Evolutionary conservation across 2,113 vertebrate species (phyloP).

Genomic region (Nannobrachium achirus): DNA sequence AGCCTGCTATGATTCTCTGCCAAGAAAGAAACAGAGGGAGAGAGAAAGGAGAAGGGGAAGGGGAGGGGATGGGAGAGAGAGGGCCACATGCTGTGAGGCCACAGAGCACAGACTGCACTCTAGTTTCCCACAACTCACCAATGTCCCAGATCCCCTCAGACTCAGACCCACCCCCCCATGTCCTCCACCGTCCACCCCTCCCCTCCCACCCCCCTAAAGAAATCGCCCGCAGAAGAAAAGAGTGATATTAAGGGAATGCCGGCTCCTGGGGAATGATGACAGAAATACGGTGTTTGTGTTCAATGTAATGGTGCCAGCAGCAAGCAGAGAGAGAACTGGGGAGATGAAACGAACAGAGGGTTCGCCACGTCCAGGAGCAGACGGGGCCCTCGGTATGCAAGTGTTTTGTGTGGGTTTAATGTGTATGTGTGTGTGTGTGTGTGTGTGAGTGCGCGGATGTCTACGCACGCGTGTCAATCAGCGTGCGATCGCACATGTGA

Average conservation of each 20-base stretch:
- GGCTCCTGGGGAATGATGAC: slow-evolving; percentile 67
- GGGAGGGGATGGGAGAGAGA: slow-evolving; percentile 44
- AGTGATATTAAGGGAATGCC: slow-evolving; percentile 59
- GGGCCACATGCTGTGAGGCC: slow-evolving; percentile 70
- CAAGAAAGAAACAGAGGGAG: slow-evolving; percentile 71
- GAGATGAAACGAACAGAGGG: slow-evolving; percentile 66
- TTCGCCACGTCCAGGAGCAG: slow-evolving; percentile 49
- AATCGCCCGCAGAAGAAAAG: slow-evolving; percentile 57
- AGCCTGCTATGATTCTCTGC: slow-evolving; percentile 67
- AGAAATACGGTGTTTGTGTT: slow-evolving; percentile 75
- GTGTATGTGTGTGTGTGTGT: not conserved
- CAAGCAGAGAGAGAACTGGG: slow-evolving; percentile 54
- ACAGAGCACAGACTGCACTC: slow-evolving; percentile 74
- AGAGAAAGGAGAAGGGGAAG: slow-evolving; percentile 40
- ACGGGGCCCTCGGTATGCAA: slow-evolving; percentile 18
- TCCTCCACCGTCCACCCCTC: not conserved
- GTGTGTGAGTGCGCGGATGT: slow-evolving; percentile 22
- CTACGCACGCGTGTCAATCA: not conserved
- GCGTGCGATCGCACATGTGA: not conserved
- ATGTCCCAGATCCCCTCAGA: slow-evolving; percentile 69
- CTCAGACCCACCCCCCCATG: slow-evolving; percentile 24
- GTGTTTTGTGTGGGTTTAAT: slow-evolving; percentile 21
- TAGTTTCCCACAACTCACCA: slow-evolving; percentile 77
- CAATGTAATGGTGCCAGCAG: slow-evolving; percentile 64
- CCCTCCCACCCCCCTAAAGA: slow-evolving; percentile 33